These are phyloP conservation scores for Heteromyza rotundicornis DNA, from an alignment of 2,888 invertebrate genomes.

Conservation along the genomic window DNA sequence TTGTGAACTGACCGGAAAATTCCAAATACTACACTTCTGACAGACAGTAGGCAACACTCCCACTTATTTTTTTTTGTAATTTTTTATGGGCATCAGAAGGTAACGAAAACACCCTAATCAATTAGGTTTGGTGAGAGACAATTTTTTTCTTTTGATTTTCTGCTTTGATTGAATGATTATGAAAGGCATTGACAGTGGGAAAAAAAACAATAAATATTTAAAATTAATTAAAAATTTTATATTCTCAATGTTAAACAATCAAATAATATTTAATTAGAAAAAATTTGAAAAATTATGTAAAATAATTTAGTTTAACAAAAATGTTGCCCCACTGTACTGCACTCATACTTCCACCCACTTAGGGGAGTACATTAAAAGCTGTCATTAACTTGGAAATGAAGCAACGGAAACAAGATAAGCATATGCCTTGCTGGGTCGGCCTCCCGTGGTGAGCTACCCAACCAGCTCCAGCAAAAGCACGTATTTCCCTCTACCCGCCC, in stretches of 20 bases:
- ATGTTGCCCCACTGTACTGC: too few relatives aligned
- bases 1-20: too few relatives aligned
- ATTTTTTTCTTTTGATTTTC: background rate
- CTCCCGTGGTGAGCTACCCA: background rate
- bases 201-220: background rate
- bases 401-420: conserved; percentile 55
- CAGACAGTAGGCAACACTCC: background rate
- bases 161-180: conserved; percentile 7
- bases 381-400: conserved; percentile 55
- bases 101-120: conserved; percentile 39
- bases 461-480: background rate
- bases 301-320: too few relatives aligned
- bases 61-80: background rate
- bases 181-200: conserved; percentile 12
- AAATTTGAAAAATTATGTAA: too few relatives aligned
- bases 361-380: conserved; percentile 44
- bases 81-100: too few relatives aligned
- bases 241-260: too few relatives aligned
- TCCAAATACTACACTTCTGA: too few relatives aligned
- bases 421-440: conserved; percentile 34
- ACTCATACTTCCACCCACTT: background rate
- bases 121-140: conserved; percentile 34
- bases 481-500: background rate
- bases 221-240: too few relatives aligned
- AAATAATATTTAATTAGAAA: too few relatives aligned